Evolutionary conservation across 2,797 vertebrate species (phyloP).

Genomic region (Acipenser transmontanus): DNA sequence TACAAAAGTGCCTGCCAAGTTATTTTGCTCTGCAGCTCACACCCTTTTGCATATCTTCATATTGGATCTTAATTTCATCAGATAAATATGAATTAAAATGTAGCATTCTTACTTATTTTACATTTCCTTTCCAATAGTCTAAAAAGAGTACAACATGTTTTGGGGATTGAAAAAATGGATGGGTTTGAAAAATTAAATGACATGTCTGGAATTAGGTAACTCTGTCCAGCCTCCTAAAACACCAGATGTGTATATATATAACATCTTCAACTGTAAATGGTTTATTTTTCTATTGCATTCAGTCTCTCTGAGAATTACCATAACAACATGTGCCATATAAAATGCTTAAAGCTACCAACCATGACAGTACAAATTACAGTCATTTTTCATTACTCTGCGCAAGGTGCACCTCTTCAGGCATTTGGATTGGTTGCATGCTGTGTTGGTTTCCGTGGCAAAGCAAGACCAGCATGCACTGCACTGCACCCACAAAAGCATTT

Average conservation of each 20-base stretch:
- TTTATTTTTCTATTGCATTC: conserved; percentile 48
- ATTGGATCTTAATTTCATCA: too few relatives aligned
- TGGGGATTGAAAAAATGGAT: conserved; percentile 39
- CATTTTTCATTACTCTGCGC: conserved; percentile 63
- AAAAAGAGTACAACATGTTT: too few relatives aligned
- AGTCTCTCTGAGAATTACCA: conserved; percentile 57
- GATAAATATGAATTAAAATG: too few relatives aligned
- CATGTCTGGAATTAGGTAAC: conserved; percentile 25
- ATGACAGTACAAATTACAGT: conserved; percentile 65
- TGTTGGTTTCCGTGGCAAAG: conserved; percentile 28
- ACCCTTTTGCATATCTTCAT: too few relatives aligned
- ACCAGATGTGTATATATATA: conserved; percentile 49
- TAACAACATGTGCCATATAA: conserved; percentile 63
- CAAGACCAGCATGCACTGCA: conserved; percentile 43
- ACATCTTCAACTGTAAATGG: conserved; percentile 45
- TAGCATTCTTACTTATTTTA: too few relatives aligned
- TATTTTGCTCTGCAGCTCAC: too few relatives aligned
- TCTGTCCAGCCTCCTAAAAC: conserved; percentile 65
- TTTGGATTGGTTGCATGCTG: conserved; percentile 43
- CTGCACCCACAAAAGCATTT: conserved; percentile 17
- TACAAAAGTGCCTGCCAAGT: too few relatives aligned
- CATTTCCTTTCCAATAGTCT: too few relatives aligned
- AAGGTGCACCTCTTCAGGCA: conserved; percentile 54
- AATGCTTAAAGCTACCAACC: conserved; percentile 63
- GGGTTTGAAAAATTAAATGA: not conserved